Base-by-base conservation (phyloP, 2,797 vertebrate species). In the Carduelis carduelis region DNA sequence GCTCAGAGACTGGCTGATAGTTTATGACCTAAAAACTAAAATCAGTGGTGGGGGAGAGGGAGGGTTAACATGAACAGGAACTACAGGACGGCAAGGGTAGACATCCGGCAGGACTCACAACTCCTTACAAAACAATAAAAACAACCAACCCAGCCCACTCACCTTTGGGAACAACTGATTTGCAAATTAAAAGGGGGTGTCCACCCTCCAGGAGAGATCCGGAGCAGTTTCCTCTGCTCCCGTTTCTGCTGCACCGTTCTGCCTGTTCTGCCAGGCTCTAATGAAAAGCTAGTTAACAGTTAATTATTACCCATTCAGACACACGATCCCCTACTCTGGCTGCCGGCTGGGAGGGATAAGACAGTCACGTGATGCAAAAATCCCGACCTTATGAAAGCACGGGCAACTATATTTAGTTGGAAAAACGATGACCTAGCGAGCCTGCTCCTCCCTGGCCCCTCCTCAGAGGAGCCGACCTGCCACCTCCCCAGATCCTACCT, bases 281-380 rank as follows among this genome's bases (percentile, higher is more conserved):
- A 84, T 90, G 90, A 94, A 96, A 96, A 97, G 91, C 91, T 96
- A 93, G 93, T 90, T 96, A 97, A 97, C 91, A 95, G 95, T 93
- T 96, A 94, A 96, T 97, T 97, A 97, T 95, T 96, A 97, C 89
- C 87, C 81, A 94, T 76, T 88, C 80, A 84, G 94, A 96, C 87
- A 97, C 90, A 52, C 14, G 76, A 97, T 94, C 96, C 89, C 80
- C 90, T 92, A 79, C 81, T 53, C 65, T 4, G 75, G 28, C 37
- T 69, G 85, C 56, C 2, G 46, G 79, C 83, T 7, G 39, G 92
- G 86, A 96, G 95, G 92, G 95, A 92, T 95, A 95, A 95, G 83
- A 87, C 47, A 39, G 66, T 95, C 96, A 97, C 89, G 65, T 96
- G 96, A 93, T 8, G 14, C 70, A 88, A 81, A 96, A 97, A 96